Evolutionary conservation across 2,113 vertebrate genomes (phyloP), one percentile per base, ranked within the genome.

Genomic region (Chinchilla lanigera): DNA sequence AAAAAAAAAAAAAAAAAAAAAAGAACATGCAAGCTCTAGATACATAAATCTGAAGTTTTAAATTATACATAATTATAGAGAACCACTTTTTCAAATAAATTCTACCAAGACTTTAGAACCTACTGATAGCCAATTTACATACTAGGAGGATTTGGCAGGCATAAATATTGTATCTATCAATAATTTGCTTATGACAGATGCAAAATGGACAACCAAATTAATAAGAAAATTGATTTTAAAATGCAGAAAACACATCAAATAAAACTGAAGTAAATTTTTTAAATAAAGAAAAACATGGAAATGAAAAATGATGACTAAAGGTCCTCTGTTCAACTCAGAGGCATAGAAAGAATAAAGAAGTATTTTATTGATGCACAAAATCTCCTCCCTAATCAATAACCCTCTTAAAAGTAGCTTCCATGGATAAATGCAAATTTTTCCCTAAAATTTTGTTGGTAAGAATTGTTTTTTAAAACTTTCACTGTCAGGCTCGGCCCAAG

Each of bases 391-490:
- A 81, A 96, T 69, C 26, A 91, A 35, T 84, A 82, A 81, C 77
- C 52, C 52, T 96, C n/a, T 93, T 81, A 93, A 96, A 92, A 65
- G 63, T 14, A 82, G 9, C 16, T 91, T 83, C 60, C 95, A n/a
- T 35, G 26, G 41, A 93, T 93, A 75, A 93, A 95, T 82, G 63
- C 38, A 90, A 96, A 89, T 47, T 86, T 50, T 95, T 67, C 80
- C 83, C 52, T 67, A 73, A 63, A 90, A 30, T 86, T 91, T 86
- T 86, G 10, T 20, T 56, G 38, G 38, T 54, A 90, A 30, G n/a
- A 80, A 77, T 47, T 60, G n/a, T 97, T 97, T 96, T 56, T 96
- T 63, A 95, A 95, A 56, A 93, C 35, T 61, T 94, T 86, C 2
- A 1, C 0, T 0, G 89, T 73, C 91, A 67, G 60, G 60, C 60